Evolutionary conservation across 2,888 invertebrate species (phyloP), one percentile per base, ranked within the genome.

Genomic region (Noctua fimbriata): DNA sequence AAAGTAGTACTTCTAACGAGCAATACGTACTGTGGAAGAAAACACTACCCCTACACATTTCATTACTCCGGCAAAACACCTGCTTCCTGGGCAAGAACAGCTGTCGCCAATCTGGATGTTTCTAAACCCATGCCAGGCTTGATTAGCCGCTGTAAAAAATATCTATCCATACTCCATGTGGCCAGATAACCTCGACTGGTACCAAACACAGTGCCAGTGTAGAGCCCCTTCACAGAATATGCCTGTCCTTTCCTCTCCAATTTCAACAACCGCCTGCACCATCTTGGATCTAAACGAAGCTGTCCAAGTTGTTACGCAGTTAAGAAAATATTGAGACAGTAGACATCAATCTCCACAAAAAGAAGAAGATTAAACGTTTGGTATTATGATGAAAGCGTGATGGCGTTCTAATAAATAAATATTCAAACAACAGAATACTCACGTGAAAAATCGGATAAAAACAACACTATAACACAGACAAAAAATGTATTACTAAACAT

Each of bases 401-500:
- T 63, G 0, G 18, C 63, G 49, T 49, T 49, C 5, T 18, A 6
- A 67, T 7, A 24, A n/a, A 41, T 67, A 44, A n/a, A 69, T 44
- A n/a, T 44, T 16, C 18, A 44, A 44, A 24, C 28, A 71, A 16
- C 36, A n/a, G 7, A 41, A 10, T 76, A 82, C 86, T 86, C 69
- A 86, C 86, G 18, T 70, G 85, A 66, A 12, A 36, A 73, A 60
- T 36, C 18, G 12, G 32, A 41, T 44, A 67, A 36, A 52, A 71
- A 66, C 16, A 10, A 67, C 63, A 88, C 63, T 47, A 78, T 16
- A 70, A 78, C 18, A 41, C 80, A 65, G 6, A 79, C 58, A 18
- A 82, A 70, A 0, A 82, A 73, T 55, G 24, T 70, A 76, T 82
- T 76, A 5, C 60, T 70, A 67, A n/a, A 79, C 81, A 84, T 81